Conservation (phyloP, 2,888 invertebrate species). For the Venusia cambrica region DNA sequence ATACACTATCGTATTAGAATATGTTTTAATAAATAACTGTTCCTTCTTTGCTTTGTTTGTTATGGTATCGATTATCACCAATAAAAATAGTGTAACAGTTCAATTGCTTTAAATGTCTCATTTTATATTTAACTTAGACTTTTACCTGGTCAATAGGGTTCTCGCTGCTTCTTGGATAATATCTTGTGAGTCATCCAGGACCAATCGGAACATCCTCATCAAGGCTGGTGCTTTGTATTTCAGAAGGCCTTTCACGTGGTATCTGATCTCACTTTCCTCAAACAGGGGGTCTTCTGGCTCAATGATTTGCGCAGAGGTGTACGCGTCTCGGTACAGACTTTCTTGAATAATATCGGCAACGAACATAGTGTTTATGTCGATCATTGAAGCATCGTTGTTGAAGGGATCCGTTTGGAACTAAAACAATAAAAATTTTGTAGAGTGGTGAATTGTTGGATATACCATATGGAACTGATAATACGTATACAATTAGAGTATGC, state of each 20-base stretch:
- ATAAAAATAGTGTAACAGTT: too few relatives aligned
- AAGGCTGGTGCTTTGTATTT: constrained; percentile 62
- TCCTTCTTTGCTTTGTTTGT: too few relatives aligned
- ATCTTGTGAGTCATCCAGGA: constrained; percentile 44
- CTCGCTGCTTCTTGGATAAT: constrained; percentile 47
- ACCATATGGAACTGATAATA: too few relatives aligned
- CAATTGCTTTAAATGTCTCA: too few relatives aligned
- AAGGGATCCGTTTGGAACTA: constrained; percentile 46
- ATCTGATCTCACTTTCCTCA: constrained; percentile 46
- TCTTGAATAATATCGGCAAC: constrained; percentile 66
- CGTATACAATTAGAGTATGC: too few relatives aligned
- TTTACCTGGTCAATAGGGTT: constrained; percentile 45
- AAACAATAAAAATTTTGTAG: constrained; percentile 29
- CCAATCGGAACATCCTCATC: constrained; percentile 50
- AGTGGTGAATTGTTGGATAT: too few relatives aligned
- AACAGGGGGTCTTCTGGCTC: constrained; percentile 42
- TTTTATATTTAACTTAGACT: too few relatives aligned
- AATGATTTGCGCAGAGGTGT: constrained; percentile 36
- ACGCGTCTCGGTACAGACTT: constrained; percentile 53
- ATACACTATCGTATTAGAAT: too few relatives aligned
- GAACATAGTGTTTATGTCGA: constrained; percentile 62
- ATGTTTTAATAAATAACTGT: too few relatives aligned
- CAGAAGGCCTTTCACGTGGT: constrained; percentile 45
- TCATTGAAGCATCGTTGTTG: constrained; percentile 36
- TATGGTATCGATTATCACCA: too few relatives aligned